Evolutionary conservation across 2,113 vertebrate genomes (phyloP).

Genomic region (Scortum barcoo): DNA sequence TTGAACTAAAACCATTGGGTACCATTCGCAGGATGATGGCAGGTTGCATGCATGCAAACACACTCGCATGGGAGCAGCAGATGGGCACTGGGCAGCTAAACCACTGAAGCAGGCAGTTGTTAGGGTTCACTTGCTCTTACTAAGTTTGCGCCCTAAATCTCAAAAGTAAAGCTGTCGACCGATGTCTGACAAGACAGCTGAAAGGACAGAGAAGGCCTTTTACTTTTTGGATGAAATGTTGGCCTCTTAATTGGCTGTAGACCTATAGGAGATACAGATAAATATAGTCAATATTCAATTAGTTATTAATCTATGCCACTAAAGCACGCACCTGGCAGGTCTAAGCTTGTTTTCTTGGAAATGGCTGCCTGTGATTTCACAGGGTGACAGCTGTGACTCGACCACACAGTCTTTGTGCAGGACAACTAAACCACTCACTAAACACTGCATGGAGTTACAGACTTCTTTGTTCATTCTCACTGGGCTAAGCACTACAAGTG

Average conservation of each 20-base stretch:
- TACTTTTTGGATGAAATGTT: neutral
- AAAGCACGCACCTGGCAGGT: too few species aligned
- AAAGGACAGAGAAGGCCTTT: neutral
- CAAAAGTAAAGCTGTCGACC: neutral
- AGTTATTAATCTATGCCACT: neutral
- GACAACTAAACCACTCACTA: neutral
- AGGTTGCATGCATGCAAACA: conserved; percentile 26
- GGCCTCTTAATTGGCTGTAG: neutral
- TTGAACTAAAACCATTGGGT: conserved; percentile 47
- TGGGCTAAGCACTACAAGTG: neutral
- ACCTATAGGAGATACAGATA: conserved; percentile 2
- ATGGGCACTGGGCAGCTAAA: conserved; percentile 44
- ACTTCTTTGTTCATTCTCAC: neutral
- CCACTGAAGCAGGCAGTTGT: conserved; percentile 49
- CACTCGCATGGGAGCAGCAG: conserved; percentile 41
- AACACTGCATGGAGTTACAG: neutral
- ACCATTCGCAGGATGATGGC: conserved; percentile 30
- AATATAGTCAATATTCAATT: neutral
- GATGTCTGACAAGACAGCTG: conserved; percentile 19
- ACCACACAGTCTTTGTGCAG: neutral
- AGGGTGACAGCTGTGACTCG: too few species aligned
- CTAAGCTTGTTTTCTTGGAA: too few species aligned
- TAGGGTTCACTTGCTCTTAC: conserved; percentile 17
- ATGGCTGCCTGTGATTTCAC: too few species aligned
- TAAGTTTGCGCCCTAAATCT: conserved; percentile 26